Percentiles rank a stretch among this genome's conserved stretches.
phyloP scores from a whole-genome alignment of 2,888 invertebrate species.

The Conistra vaccinii region DNA sequence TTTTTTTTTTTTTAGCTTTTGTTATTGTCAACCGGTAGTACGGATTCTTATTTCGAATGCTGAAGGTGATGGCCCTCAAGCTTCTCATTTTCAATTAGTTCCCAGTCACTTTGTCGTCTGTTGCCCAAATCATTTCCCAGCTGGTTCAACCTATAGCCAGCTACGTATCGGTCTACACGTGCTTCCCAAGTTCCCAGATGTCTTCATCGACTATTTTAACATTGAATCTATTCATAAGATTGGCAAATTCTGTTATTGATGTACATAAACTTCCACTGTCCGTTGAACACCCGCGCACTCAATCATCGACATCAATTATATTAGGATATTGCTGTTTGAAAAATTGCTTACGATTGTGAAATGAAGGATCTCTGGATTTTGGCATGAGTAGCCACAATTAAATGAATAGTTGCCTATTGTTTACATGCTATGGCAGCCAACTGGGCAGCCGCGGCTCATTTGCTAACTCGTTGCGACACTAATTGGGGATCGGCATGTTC shows the following conservation, averaged over 20 bases:
- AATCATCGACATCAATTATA: slow-evolving; percentile 63
- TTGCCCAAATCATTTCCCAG: slow-evolving; percentile 3
- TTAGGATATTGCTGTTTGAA: slow-evolving; percentile 51
- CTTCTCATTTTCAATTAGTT: slow-evolving; percentile 13
- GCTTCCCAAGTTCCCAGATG: slow-evolving; percentile 40
- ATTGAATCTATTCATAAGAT: slow-evolving; percentile 57
- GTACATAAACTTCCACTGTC: slow-evolving; percentile 35
- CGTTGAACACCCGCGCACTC: slow-evolving; percentile 52
- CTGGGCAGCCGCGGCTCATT: slow-evolving; percentile 61
- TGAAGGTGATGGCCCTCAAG: slow-evolving; percentile 22
- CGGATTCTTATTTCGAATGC: slow-evolving; percentile 43
- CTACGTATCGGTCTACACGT: slow-evolving; percentile 23
- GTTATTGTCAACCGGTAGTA: slow-evolving; percentile 33
- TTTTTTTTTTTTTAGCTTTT: too few relatives aligned
- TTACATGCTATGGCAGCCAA: slow-evolving; percentile 65
- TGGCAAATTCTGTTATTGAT: slow-evolving; percentile 55
- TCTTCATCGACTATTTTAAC: slow-evolving; percentile 54
- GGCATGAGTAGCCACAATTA: slow-evolving; percentile 59
- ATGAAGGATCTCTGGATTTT: slow-evolving; percentile 61
- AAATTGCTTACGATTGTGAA: slow-evolving; percentile 57
- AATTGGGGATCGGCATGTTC: slow-evolving; percentile 56
- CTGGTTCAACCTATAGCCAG: slow-evolving; percentile 16
- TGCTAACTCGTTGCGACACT: slow-evolving; percentile 60
- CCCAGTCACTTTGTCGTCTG: slow-evolving; percentile 5
- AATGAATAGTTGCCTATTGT: slow-evolving; percentile 64